A percentile compares a stretch with the other conserved stretches of the same genome.
These are phyloP conservation scores for Caenorhabditis tropicalis DNA, from an alignment of 1,140 invertebrate species.

Conservation along the genomic window DNA sequence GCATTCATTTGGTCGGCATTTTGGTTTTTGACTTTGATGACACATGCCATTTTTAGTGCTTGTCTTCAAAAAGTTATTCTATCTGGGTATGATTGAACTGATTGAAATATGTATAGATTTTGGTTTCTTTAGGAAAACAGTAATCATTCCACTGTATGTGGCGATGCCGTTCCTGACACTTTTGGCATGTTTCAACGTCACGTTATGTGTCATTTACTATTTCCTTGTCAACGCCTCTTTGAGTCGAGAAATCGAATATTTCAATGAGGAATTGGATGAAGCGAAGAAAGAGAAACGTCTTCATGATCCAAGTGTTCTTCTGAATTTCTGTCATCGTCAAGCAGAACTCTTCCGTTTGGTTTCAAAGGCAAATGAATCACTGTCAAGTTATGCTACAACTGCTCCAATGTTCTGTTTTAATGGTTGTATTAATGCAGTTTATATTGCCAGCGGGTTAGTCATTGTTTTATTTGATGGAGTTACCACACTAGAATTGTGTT, in stretches of 20 bases:
- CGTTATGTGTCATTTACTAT: neutral
- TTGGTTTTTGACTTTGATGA: neutral
- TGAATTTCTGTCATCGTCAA: neutral
- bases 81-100: neutral
- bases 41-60: neutral
- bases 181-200: neutral
- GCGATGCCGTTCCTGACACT: neutral
- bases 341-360: neutral
- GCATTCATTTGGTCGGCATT: conserved; percentile 9
- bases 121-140: neutral
- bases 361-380: neutral
- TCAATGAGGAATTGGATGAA: conserved; percentile 1
- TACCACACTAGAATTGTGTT: too few relatives aligned
- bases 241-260: conserved; percentile 6
- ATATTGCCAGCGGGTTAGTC: neutral
- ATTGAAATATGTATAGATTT: neutral
- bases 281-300: neutral
- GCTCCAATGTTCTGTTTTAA: neutral
- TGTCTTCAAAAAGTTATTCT: neutral
- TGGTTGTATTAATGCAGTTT: neutral
- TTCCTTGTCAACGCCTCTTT: neutral
- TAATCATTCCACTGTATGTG: neutral
- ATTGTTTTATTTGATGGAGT: too few relatives aligned
- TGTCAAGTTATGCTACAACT: neutral
- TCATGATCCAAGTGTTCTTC: neutral